Percentiles rank a stretch among this genome's conserved stretches.
Evolutionary conservation across 2,113 vertebrate genomes (phyloP).

Genomic region (Aplodontia rufa): DNA sequence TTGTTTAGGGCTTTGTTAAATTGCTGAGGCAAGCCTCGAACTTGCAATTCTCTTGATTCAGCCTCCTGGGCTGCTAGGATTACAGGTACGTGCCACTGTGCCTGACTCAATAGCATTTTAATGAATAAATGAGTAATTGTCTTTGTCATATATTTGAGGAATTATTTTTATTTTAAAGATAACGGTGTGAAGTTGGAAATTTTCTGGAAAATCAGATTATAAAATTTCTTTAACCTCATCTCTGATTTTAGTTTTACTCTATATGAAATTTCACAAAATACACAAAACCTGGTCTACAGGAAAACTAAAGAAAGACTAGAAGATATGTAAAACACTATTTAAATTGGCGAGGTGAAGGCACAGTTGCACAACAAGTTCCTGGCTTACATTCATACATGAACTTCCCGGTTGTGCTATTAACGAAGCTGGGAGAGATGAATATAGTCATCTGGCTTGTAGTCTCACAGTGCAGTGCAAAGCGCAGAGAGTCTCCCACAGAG

Average conservation of each 20-base stretch:
- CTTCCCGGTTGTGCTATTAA: neutral
- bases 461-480: neutral
- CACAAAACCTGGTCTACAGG: neutral
- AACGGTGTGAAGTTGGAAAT: neutral
- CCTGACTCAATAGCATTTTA: neutral
- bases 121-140: neutral
- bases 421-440: neutral
- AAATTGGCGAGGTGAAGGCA: neutral
- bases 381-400: neutral
- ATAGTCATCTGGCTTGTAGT: neutral
- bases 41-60: no score
- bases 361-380: neutral
- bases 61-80: no score
- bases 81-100: no score
- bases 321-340: slow-evolving; percentile 13
- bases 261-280: neutral
- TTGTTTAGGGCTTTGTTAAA: no score
- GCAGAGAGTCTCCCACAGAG: neutral
- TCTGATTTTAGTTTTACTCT: neutral
- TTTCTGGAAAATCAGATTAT: neutral
- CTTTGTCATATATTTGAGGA: neutral
- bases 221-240: neutral
- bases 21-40: no score
- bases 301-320: neutral
- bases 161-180: neutral